Evolutionary conservation across 2,113 vertebrate species (phyloP).

Genomic region (Rhegmatorhina hoffmannsi): DNA sequence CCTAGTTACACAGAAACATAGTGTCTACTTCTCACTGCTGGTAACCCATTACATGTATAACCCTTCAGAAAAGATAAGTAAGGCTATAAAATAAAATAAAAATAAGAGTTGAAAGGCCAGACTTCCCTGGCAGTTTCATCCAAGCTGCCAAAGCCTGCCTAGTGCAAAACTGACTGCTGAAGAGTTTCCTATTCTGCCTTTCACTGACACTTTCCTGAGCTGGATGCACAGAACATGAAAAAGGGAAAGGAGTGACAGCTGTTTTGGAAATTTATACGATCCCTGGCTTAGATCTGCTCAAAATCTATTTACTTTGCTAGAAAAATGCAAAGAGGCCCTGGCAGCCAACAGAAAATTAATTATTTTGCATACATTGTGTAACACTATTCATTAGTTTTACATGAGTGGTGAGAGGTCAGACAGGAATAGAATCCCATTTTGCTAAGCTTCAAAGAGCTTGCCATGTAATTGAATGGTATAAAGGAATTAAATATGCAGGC

Average conservation of each 20-base stretch:
- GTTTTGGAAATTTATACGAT: not conserved
- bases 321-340: not conserved
- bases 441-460: not conserved
- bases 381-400: conserved; percentile 29
- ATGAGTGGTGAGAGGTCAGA: conserved; percentile 26
- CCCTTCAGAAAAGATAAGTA: not conserved
- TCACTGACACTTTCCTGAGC: not conserved
- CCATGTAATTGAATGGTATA: conserved; percentile 17
- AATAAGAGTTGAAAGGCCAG: not conserved
- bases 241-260: not conserved
- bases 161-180: not conserved
- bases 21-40: not conserved
- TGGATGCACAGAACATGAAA: not conserved
- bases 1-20: not conserved
- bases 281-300: not conserved
- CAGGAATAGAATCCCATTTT: conserved; percentile 45
- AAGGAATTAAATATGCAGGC: conserved; percentile 22
- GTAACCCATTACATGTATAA: not conserved
- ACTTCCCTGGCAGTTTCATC: not conserved
- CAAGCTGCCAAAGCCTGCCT: not conserved
- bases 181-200: not conserved
- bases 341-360: conserved; percentile 17
- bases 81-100: not conserved
- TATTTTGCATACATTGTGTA: conserved; percentile 12
- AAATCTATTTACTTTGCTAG: conserved; percentile 20